A percentile compares a stretch with the other conserved stretches of the same genome.
Conservation (phyloP, 2,888 invertebrate genomes). For the Thymelicus acteon region DNA sequence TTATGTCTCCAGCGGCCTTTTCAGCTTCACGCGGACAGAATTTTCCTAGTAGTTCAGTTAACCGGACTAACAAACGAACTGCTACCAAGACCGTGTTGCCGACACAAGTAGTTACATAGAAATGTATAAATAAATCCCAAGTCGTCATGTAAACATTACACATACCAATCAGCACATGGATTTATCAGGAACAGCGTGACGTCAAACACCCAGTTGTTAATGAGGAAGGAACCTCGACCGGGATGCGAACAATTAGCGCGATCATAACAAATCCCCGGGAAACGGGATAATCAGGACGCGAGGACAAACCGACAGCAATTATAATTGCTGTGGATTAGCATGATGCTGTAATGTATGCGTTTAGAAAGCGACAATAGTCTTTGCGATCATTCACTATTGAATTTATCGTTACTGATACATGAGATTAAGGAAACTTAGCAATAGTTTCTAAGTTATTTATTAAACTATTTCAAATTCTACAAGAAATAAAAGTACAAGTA, state of each 20-base stretch:
- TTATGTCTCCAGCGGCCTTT: too few relatives aligned
- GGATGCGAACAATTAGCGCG: constrained; percentile 79
- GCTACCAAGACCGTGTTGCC: too few relatives aligned
- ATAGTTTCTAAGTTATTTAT: too few relatives aligned
- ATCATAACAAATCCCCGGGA: constrained; percentile 76
- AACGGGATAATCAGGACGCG: constrained; percentile 47
- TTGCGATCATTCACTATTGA: background rate
- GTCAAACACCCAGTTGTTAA: constrained; percentile 59
- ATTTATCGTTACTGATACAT: too few relatives aligned
- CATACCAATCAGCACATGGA: constrained; percentile 32
- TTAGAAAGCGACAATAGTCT: constrained; percentile 4
- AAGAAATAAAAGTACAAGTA: too few relatives aligned
- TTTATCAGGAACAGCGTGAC: constrained; percentile 46
- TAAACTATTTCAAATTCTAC: too few relatives aligned
- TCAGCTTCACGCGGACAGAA: too few relatives aligned
- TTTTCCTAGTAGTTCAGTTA: too few relatives aligned
- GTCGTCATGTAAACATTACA: background rate
- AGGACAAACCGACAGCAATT: constrained; percentile 48
- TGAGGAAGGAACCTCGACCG: constrained; percentile 83
- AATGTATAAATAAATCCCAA: background rate
- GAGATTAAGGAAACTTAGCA: too few relatives aligned
- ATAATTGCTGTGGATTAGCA: constrained; percentile 41
- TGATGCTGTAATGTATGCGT: background rate
- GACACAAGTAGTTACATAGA: too few relatives aligned
- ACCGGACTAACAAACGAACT: too few relatives aligned